Evolutionary conservation across 2,797 vertebrate species (phyloP).

Genomic region (Gymnoscopelus braueri): DNA sequence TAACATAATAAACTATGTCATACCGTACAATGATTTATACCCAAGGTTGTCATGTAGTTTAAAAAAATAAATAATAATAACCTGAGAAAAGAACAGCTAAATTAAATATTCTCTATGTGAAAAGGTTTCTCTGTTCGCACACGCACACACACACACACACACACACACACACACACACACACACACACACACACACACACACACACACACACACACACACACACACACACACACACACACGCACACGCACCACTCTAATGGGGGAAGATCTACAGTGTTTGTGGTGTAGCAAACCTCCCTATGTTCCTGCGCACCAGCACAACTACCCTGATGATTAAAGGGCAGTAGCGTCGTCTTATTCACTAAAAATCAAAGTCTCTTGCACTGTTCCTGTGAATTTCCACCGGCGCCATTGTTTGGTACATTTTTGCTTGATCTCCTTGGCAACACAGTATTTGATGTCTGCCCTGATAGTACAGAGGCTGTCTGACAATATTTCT

Average conservation of each 20-base stretch:
- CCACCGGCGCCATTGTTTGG: neutral
- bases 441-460: neutral
- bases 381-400: too few species aligned
- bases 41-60: too few species aligned
- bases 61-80: too few species aligned
- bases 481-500: neutral
- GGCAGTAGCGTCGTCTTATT: too few species aligned
- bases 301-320: too few species aligned
- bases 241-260: constrained; percentile 4
- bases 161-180: neutral
- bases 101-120: neutral
- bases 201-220: constrained; percentile 19
- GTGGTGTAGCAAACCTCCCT: neutral
- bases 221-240: constrained; percentile 17
- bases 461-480: neutral
- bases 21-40: too few species aligned
- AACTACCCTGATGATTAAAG: too few species aligned
- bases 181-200: constrained; percentile 14
- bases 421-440: neutral
- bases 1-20: too few species aligned
- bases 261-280: neutral
- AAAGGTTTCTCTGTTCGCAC: neutral
- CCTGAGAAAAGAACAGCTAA: constrained; percentile 23
- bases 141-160: neutral
- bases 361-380: too few species aligned